A percentile compares a stretch with the other conserved stretches of the same genome.
Evolutionary conservation across 2,888 invertebrate species (phyloP).

Genomic region (Perizoma flavofasciatum): DNA sequence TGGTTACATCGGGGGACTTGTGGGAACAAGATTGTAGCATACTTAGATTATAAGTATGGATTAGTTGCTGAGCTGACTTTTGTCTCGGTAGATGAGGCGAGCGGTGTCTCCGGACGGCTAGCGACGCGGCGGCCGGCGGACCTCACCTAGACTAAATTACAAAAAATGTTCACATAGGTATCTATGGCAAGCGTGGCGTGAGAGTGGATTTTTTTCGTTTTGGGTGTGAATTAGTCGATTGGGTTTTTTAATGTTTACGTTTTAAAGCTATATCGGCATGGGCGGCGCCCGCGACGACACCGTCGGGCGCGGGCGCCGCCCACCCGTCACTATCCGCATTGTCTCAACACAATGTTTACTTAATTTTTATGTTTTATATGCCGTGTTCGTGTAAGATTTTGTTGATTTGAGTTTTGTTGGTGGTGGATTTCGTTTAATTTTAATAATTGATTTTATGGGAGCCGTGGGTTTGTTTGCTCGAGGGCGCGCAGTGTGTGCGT

Average conservation of each 20-base stretch:
- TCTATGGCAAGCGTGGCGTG: constrained; percentile 85
- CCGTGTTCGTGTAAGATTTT: constrained; percentile 83
- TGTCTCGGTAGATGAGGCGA: constrained; percentile 84
- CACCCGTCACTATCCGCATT: constrained; percentile 77
- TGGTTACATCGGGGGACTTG: neutral
- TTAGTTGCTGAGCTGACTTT: constrained; percentile 75
- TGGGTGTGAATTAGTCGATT: constrained; percentile 84
- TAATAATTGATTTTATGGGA: constrained; percentile 47
- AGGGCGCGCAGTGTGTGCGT: constrained; percentile 72
- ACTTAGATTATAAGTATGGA: constrained; percentile 40
- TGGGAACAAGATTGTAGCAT: constrained; percentile 24
- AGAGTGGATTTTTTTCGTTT: constrained; percentile 84
- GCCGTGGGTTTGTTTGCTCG: constrained; percentile 44
- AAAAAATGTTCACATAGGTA: constrained; percentile 84
- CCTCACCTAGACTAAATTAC: constrained; percentile 81
- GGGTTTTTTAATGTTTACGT: constrained; percentile 84
- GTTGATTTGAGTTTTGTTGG: constrained; percentile 83
- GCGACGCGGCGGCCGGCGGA: constrained; percentile 78
- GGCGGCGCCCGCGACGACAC: constrained; percentile 44
- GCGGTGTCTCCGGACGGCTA: constrained; percentile 74
- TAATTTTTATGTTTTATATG: constrained; percentile 75
- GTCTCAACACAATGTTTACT: constrained; percentile 81
- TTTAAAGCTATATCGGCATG: constrained; percentile 79
- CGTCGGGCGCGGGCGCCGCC: constrained; percentile 70
- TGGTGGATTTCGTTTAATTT: constrained; percentile 84